Conservation (phyloP, 2,113 vertebrate genomes). For the Myiagra hebetior region DNA sequence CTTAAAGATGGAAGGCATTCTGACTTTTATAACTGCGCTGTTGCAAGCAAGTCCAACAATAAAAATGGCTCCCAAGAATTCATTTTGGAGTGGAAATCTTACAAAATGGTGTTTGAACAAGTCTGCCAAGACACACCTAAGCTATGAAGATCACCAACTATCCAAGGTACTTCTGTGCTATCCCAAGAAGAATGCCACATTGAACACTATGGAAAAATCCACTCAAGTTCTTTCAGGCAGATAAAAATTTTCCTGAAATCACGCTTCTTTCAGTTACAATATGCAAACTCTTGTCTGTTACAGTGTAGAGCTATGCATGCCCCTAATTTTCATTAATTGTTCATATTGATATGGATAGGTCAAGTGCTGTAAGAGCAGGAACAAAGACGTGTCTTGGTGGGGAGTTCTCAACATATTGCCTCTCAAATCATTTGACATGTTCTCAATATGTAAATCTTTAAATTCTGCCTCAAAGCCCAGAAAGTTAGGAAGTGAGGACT, state of each 20-base stretch:
- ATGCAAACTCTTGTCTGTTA: not conserved
- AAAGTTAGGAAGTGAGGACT: not conserved
- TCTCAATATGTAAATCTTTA: not conserved
- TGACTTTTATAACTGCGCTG: not conserved
- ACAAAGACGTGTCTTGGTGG: rapidly evolving
- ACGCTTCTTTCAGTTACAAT: not conserved
- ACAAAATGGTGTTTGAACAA: not conserved
- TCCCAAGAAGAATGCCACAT: not conserved
- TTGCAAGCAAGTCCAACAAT: not conserved
- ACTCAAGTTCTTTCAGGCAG: not conserved
- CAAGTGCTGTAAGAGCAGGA: not conserved
- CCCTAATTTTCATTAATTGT: not conserved
- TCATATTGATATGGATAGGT: not conserved
- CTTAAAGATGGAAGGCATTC: not conserved
- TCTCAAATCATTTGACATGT: not conserved
- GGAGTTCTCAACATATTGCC: not conserved
- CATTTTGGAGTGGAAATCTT: not conserved
- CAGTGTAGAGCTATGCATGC: not conserved
- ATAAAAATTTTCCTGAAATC: not conserved
- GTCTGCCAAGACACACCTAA: not conserved
- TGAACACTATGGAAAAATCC: not conserved
- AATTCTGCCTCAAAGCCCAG: not conserved
- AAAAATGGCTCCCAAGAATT: not conserved
- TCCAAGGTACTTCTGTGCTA: not conserved
- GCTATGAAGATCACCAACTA: not conserved